Conservation (phyloP, 2,888 invertebrate genomes). For the Macrosoma leucophasiata region DNA sequence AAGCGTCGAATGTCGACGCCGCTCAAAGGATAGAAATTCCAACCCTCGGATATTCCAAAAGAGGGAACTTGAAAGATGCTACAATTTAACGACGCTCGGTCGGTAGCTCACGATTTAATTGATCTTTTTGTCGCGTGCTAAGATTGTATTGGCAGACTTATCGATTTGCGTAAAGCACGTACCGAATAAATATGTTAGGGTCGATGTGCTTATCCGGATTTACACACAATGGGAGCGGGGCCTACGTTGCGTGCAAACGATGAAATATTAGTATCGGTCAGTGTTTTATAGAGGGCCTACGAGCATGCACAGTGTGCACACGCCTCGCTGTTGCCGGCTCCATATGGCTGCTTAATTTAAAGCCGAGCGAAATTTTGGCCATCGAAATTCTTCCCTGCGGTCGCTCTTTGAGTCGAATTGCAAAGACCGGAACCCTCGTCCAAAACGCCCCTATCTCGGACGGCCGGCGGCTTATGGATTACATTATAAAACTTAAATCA, state of each 20-base stretch:
- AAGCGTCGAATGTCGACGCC: slow-evolving; percentile 41
- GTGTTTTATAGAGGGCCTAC: slow-evolving; percentile 39
- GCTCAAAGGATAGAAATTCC: slow-evolving; percentile 45
- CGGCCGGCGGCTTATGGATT: slow-evolving; percentile 55
- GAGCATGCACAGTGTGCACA: slow-evolving; percentile 35
- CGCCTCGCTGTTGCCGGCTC: slow-evolving; percentile 22
- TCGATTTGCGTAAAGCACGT: slow-evolving; percentile 14
- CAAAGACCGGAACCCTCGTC: slow-evolving; percentile 50
- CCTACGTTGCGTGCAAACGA: slow-evolving; percentile 50
- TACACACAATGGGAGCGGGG: slow-evolving; percentile 54
- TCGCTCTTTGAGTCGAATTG: slow-evolving; percentile 42
- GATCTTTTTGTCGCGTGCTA: slow-evolving; percentile 32
- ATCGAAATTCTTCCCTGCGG: slow-evolving; percentile 39
- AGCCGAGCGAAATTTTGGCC: slow-evolving; percentile 28
- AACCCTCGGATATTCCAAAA: slow-evolving; percentile 36
- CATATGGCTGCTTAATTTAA: slow-evolving; percentile 30
- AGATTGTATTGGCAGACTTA: slow-evolving; percentile 24
- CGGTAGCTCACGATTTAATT: too few species aligned
- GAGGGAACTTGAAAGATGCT: slow-evolving; percentile 2
- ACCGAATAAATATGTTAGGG: slow-evolving; percentile 47
- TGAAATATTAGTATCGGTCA: slow-evolving; percentile 50
- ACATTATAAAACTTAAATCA: slow-evolving; percentile 56
- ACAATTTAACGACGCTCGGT: too few species aligned
- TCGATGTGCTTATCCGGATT: slow-evolving; percentile 50
- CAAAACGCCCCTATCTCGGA: slow-evolving; percentile 54